Percentiles rank a stretch among this genome's conserved stretches.
These are phyloP conservation scores for Tetramorium alpestre DNA, from an alignment of 1,140 invertebrate genomes.

Conservation along the genomic window DNA sequence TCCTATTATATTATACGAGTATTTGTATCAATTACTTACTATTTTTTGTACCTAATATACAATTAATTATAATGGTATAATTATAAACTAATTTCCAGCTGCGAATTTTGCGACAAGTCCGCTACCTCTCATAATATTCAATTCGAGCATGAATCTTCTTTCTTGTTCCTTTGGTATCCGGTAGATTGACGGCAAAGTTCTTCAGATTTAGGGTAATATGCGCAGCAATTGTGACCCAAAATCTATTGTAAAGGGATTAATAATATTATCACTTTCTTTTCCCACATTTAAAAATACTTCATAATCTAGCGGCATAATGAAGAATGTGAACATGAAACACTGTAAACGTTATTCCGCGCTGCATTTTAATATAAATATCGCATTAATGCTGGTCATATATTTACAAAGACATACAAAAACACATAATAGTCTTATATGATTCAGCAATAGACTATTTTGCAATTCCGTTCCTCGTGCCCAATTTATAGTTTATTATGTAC, in stretches of 20 bases:
- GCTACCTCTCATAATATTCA: background rate
- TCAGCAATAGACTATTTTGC: background rate
- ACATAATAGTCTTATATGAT: slow-evolving; percentile 48
- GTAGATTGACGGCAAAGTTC: background rate
- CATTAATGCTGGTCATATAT: slow-evolving; percentile 65
- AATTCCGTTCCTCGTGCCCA: background rate
- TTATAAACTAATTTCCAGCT: background rate
- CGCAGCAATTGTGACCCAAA: background rate
- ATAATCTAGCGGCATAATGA: background rate
- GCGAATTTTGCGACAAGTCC: background rate
- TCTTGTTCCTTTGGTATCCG: background rate
- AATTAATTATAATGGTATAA: background rate
- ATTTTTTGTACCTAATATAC: background rate
- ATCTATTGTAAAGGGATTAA: slow-evolving; percentile 33
- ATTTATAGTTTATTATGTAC: background rate
- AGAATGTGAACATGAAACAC: slow-evolving; percentile 24
- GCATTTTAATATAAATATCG: slow-evolving; percentile 48
- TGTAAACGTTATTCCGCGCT: background rate
- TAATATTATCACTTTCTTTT: background rate
- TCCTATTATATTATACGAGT: slow-evolving; percentile 1
- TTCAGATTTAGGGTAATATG: background rate
- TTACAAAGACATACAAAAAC: slow-evolving; percentile 78
- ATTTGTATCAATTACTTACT: slow-evolving; percentile 19
- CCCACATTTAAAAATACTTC: slow-evolving; percentile 1
- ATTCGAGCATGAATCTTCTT: background rate